These are phyloP conservation scores for Pachyrhynchus sulphureomaculatus DNA, from an alignment of 1,140 invertebrate genomes.

Conservation along the genomic window DNA sequence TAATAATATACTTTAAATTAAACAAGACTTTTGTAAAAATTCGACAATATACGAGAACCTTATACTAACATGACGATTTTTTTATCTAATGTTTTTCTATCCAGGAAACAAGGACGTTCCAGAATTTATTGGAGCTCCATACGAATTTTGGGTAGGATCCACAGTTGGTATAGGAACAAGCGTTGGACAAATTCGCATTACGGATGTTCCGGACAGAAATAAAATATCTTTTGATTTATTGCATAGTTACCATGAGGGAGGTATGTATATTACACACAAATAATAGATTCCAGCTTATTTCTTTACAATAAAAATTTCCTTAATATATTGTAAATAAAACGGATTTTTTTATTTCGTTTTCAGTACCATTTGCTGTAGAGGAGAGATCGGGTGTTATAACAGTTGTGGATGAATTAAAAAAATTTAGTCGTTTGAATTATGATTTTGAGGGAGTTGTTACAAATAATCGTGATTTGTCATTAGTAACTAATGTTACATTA, in stretches of 20 bases:
- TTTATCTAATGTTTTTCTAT: too few relatives aligned
- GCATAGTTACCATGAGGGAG: conserved; percentile 79
- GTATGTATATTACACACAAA: too few relatives aligned
- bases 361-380: conserved; percentile 88
- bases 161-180: conserved; percentile 81
- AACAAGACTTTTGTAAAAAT: too few relatives aligned
- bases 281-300: too few relatives aligned
- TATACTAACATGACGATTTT: too few relatives aligned
- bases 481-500: conserved; percentile 79
- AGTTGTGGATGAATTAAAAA: conserved; percentile 72
- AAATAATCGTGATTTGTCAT: conserved; percentile 63
- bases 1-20: too few relatives aligned
- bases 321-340: too few relatives aligned
- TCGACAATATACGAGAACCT: too few relatives aligned
- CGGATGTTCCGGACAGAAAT: conserved; percentile 65
- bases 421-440: conserved; percentile 67
- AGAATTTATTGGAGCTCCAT: conserved; percentile 83
- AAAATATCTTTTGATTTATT: conserved; percentile 75
- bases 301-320: too few relatives aligned
- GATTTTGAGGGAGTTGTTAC: conserved; percentile 81
- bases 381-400: conserved; percentile 84
- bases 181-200: conserved; percentile 80
- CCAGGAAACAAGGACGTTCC: conserved; percentile 57
- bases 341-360: conserved; percentile 42
- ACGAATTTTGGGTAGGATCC: conserved; percentile 86